Conservation (phyloP, 2,113 vertebrate genomes). For the Sylvietta virens region DNA sequence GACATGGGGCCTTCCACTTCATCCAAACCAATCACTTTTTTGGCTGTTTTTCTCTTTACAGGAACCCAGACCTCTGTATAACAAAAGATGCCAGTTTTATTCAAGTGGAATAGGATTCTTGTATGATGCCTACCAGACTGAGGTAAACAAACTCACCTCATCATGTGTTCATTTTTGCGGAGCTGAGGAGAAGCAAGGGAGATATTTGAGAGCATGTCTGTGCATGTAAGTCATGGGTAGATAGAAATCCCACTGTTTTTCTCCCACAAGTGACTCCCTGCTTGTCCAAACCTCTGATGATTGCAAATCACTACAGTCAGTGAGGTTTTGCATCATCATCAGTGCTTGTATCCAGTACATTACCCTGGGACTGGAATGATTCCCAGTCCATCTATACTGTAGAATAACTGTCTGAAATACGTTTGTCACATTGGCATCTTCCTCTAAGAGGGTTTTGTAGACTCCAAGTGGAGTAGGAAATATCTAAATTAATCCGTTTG, state of each 20-base stretch:
- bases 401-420: not conserved
- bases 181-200: not conserved
- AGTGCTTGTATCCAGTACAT: not conserved
- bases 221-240: not conserved
- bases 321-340: not conserved
- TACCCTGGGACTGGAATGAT: not conserved
- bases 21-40: not conserved
- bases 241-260: not conserved
- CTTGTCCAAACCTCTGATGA: not conserved
- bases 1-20: not conserved
- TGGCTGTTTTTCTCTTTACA: conserved; percentile 48
- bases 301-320: not conserved
- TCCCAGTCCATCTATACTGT: not conserved
- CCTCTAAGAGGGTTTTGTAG: not conserved
- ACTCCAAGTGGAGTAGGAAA: not conserved
- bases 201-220: not conserved
- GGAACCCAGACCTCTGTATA: conserved; percentile 83
- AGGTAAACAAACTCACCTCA: conserved; percentile 72
- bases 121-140: conserved; percentile 83
- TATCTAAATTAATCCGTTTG: not conserved
- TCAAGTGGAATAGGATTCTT: conserved; percentile 78
- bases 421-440: not conserved
- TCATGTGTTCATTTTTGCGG: not conserved
- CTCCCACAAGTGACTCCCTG: not conserved
- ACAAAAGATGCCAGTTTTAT: conserved; percentile 84